Percentiles rank a stretch among this genome's conserved stretches.
Conservation (phyloP, 2,888 invertebrate genomes). For the Lepidocyrtoides sp. region DNA sequence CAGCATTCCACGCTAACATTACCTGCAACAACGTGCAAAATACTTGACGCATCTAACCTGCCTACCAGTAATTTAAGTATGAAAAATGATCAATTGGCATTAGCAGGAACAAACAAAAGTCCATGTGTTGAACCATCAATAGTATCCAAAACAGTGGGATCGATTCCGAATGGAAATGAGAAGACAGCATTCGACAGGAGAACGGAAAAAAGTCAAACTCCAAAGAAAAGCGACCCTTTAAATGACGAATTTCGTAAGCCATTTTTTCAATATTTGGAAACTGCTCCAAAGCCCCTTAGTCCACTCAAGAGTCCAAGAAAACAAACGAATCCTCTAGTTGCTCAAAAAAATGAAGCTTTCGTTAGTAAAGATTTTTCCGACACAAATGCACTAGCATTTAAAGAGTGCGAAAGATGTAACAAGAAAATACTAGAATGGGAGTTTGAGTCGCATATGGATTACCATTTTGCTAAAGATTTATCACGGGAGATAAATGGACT, state of each 20-base stretch:
- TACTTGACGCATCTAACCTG: too few species aligned
- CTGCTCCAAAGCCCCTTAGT: slow-evolving; percentile 22
- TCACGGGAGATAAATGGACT: slow-evolving; percentile 89
- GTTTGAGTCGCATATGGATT: slow-evolving; percentile 93
- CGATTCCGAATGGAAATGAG: neutral
- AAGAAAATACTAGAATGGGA: slow-evolving; percentile 89
- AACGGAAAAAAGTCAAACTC: neutral
- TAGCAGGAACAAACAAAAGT: neutral
- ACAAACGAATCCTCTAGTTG: neutral
- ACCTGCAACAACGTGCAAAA: too few species aligned
- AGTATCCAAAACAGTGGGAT: too few species aligned
- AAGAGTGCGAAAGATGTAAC: slow-evolving; percentile 91
- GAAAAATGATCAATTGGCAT: too few species aligned
- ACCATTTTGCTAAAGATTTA: slow-evolving; percentile 93
- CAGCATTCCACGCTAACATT: too few species aligned
- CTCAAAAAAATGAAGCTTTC: neutral
- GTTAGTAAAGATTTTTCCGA: neutral
- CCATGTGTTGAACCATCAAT: neutral
- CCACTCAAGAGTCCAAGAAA: slow-evolving; percentile 65
- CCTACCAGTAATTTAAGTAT: too few species aligned
- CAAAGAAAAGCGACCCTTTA: neutral
- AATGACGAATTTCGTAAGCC: neutral
- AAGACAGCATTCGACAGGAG: neutral
- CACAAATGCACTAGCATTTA: neutral
- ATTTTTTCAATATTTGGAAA: slow-evolving; percentile 63